Evolutionary conservation across 2,888 invertebrate species (phyloP), one percentile per base, ranked within the genome.

Genomic region (Melipona bicolor): DNA sequence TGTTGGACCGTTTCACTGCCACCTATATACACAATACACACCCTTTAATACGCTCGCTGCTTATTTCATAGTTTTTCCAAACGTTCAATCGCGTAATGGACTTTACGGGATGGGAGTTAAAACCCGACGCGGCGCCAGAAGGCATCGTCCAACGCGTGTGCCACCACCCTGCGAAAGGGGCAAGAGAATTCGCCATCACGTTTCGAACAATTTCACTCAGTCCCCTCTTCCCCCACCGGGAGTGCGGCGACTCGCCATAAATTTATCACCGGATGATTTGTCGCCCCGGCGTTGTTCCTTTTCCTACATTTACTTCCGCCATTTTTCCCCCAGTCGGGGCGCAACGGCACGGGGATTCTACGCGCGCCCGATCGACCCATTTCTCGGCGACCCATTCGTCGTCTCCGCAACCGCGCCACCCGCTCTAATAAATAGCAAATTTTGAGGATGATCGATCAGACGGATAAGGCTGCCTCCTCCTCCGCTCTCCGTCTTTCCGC

Each of bases 251-350:
- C 36, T 15, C 65, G 76, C 85, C 87, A 87, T 87, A 89, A 89
- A 89, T 89, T 89, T 89, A 87, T 89, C 87, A 84, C 83, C 77
- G 69, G 78, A 79, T 89, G 87, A 89, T 89, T 89, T 89, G 87
- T 86, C 86, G 82, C 79, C 77, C 70, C 72, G 78, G 84, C 68
- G 77, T 88, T 77, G 77, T 88, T 77, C 88, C 84, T 88, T 88
- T 84, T 80, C 84, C 81, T 70, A 76, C 86, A 84, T 88, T 88
- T 88, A 79, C 88, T 80, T 77, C 75, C 56, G n/a, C 71, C 77
- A 56, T 80, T 77, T 77, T 62, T 64, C 77, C 64, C 54, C 43
- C 9, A 43, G 32, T 4, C 43, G 9, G 43, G 43, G 36, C n/a
- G 21, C 32, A 32, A 32, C 32, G 32, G 4, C 32, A 32, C 32